These are phyloP conservation scores for Gastracanthus pulcherrimus DNA, from an alignment of 2,888 invertebrate species.

Conservation along the genomic window DNA sequence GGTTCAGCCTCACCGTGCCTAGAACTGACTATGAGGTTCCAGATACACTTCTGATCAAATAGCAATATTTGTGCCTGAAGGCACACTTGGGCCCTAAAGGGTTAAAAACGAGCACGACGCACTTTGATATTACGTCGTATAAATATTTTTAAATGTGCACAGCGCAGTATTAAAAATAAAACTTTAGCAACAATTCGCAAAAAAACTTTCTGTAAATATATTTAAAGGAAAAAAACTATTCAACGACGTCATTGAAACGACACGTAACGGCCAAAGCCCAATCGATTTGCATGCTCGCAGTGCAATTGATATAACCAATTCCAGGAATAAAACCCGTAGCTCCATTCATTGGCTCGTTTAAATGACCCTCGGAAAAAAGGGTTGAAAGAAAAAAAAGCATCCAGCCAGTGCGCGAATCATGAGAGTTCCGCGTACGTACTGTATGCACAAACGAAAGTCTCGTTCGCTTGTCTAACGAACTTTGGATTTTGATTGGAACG, in stretches of 20 bases:
- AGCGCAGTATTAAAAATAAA: too few species aligned
- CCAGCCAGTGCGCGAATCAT: neutral
- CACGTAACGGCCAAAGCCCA: neutral
- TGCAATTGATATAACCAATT: constrained; percentile 17
- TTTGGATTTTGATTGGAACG: constrained; percentile 43
- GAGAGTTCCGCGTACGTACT: neutral
- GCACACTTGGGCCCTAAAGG: too few species aligned
- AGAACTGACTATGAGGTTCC: too few species aligned
- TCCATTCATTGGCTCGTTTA: constrained; percentile 6
- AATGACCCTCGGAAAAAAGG: constrained; percentile 22
- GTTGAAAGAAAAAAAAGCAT: neutral
- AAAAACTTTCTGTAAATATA: too few species aligned
- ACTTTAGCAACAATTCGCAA: too few species aligned
- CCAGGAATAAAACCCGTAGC: neutral
- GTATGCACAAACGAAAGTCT: neutral
- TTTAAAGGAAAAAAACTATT: too few species aligned
- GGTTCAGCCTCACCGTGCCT: too few species aligned
- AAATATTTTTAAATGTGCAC: neutral
- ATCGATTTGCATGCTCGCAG: neutral
- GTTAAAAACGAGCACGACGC: neutral
- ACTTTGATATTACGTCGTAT: neutral
- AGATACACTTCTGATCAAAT: too few species aligned
- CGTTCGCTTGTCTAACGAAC: constrained; percentile 39
- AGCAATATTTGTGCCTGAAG: too few species aligned
- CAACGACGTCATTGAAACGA: neutral